Percentiles rank a stretch among this genome's conserved stretches.
These are phyloP conservation scores for Euwallacea fornicatus DNA, from an alignment of 1,140 invertebrate genomes.

Conservation along the genomic window DNA sequence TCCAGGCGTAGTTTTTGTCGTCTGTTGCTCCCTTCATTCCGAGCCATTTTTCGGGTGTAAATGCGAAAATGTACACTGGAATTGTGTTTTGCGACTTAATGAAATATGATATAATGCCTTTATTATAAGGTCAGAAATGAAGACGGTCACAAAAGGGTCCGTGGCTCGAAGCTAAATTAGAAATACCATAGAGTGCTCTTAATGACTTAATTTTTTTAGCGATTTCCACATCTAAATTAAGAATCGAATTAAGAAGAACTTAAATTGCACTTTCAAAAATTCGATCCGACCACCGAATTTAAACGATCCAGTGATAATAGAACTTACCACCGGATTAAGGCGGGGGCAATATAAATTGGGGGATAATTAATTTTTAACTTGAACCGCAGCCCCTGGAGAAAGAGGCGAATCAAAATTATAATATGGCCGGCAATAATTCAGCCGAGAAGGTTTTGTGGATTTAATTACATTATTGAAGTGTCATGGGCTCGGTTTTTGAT, in stretches of 20 bases:
- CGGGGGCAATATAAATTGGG: constrained; percentile 45
- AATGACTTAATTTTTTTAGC: no score
- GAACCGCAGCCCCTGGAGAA: constrained; percentile 42
- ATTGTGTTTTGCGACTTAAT: constrained; percentile 23
- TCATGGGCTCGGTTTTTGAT: constrained; percentile 53
- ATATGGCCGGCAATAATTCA: constrained; percentile 53
- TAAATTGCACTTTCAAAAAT: constrained; percentile 15
- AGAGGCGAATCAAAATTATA: constrained; percentile 50
- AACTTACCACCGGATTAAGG: constrained; percentile 29
- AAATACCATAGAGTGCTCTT: no score
- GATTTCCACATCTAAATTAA: not conserved
- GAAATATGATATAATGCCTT: constrained; percentile 29
- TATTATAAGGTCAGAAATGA: constrained; percentile 14
- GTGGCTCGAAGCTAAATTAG: no score
- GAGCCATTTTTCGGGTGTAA: constrained; percentile 26
- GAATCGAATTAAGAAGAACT: constrained; percentile 4
- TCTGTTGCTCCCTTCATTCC: constrained; percentile 12
- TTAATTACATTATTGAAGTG: constrained; percentile 56
- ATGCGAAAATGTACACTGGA: constrained; percentile 29
- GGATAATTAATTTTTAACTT: constrained; percentile 52
- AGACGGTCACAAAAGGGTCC: no score
- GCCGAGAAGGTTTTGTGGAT: constrained; percentile 51
- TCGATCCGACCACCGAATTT: constrained; percentile 14
- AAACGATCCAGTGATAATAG: constrained; percentile 27
- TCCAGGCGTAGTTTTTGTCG: constrained; percentile 24